phyloP scores from a whole-genome alignment of 1,140 invertebrate species.

The Dreissena polymorpha region DNA sequence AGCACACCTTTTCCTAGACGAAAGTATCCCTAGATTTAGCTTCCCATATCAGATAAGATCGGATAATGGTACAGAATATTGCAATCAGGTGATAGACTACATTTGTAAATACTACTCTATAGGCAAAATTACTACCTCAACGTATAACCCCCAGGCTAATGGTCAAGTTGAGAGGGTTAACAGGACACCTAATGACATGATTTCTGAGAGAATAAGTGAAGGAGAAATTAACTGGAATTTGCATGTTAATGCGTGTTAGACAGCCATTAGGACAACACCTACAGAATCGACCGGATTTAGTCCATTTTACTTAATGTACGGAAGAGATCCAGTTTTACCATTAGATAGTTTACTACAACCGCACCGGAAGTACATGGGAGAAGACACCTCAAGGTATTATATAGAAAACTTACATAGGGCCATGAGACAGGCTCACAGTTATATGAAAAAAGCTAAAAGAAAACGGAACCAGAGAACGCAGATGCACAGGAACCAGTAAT shows the following conservation, averaged over 20 bases:
- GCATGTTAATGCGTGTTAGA: background rate
- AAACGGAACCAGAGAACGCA: background rate
- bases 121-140: background rate
- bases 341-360: conserved; percentile 16
- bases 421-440: conserved; percentile 12
- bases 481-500: background rate
- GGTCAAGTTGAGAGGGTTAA: background rate
- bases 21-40: conserved; percentile 16
- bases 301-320: conserved; percentile 16
- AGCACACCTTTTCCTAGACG: conserved; percentile 15
- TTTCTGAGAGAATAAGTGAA: conserved; percentile 17
- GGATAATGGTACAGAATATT: conserved; percentile 19
- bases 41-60: background rate
- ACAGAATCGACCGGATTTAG: conserved; percentile 12
- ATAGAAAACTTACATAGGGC: conserved; percentile 17
- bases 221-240: conserved; percentile 26
- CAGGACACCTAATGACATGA: conserved; percentile 15
- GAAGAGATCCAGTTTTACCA: conserved; percentile 5
- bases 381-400: conserved; percentile 6
- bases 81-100: background rate
- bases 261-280: conserved; percentile 1
- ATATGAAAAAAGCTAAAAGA: conserved; percentile 25
- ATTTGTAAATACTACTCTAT: conserved; percentile 1
- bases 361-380: conserved; percentile 5
- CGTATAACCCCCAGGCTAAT: conserved; percentile 19